Conservation (phyloP, 2,797 vertebrate genomes). For the Glossophaga mutica region DNA sequence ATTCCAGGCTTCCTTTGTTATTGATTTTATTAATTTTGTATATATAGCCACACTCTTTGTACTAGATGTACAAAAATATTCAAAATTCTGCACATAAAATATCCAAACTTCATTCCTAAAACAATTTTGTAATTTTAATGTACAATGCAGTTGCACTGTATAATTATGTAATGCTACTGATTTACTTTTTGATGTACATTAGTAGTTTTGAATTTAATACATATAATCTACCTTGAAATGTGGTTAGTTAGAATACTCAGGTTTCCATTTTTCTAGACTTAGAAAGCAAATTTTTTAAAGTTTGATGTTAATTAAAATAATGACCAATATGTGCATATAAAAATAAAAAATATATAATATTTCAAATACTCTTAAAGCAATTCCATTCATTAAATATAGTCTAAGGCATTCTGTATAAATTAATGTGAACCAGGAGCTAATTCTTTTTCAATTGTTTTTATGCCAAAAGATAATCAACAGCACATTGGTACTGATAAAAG, state of each 20-base stretch:
- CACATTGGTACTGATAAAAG: background rate
- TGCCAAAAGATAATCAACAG: background rate
- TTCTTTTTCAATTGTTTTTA: background rate
- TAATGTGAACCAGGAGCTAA: background rate
- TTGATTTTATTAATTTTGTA: conserved; percentile 6
- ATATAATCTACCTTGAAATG: background rate
- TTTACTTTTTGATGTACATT: background rate
- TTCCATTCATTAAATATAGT: background rate
- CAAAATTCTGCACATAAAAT: conserved; percentile 26
- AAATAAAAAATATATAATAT: background rate
- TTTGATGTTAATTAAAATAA: background rate
- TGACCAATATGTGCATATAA: background rate
- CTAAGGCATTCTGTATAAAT: background rate
- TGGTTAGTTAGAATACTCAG: background rate
- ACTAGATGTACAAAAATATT: background rate
- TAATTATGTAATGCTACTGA: background rate
- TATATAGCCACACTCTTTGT: background rate
- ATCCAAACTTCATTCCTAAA: background rate
- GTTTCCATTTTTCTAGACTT: background rate
- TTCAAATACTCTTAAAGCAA: background rate
- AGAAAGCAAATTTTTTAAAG: background rate
- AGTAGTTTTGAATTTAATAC: background rate
- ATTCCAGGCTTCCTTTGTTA: background rate
- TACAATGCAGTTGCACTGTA: background rate
- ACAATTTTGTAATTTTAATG: background rate